A percentile compares a stretch with the other conserved stretches of the same genome.
Evolutionary conservation across 1,140 invertebrate genomes (phyloP).

Genomic region (Drosophila lini): DNA sequence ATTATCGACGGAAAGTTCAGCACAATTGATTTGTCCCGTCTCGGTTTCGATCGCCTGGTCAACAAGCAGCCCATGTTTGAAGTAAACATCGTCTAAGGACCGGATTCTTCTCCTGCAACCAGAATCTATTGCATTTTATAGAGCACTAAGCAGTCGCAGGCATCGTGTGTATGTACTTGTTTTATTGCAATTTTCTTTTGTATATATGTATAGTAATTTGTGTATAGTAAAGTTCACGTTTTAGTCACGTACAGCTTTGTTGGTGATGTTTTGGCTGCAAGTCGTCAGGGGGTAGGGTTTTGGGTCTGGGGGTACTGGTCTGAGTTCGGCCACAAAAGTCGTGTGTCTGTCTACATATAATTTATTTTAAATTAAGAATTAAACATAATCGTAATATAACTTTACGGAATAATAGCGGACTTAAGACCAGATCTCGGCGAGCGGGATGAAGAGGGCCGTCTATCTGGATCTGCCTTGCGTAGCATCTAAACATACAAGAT

Average conservation of each 20-base stretch:
- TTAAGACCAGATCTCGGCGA: slow-evolving; percentile 31
- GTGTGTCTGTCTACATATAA: slow-evolving; percentile 71
- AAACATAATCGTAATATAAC: slow-evolving; percentile 71
- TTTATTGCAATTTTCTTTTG: slow-evolving; percentile 67
- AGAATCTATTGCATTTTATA: neutral
- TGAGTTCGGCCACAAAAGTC: slow-evolving; percentile 25
- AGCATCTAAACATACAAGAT: slow-evolving; percentile 61
- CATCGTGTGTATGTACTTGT: slow-evolving; percentile 53
- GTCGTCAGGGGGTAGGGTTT: slow-evolving; percentile 25
- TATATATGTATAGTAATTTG: slow-evolving; percentile 48
- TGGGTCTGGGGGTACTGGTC: slow-evolving; percentile 6
- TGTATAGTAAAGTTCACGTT: slow-evolving; percentile 62
- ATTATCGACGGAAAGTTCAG: slow-evolving; percentile 90
- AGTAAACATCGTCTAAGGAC: slow-evolving; percentile 87
- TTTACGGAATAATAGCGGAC: slow-evolving; percentile 52
- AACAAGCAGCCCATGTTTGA: slow-evolving; percentile 88
- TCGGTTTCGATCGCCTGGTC: slow-evolving; percentile 93
- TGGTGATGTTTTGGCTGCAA: slow-evolving; percentile 15
- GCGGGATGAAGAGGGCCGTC: slow-evolving; percentile 1
- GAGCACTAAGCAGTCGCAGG: neutral
- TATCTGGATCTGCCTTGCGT: slow-evolving; percentile 26
- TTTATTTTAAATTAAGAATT: slow-evolving; percentile 77
- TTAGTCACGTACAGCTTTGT: slow-evolving; percentile 34
- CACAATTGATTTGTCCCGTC: slow-evolving; percentile 91
- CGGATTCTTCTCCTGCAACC: too few species aligned